A percentile compares a stretch with the other conserved stretches of the same genome.
phyloP scores from a whole-genome alignment of 1,140 invertebrate genomes.

The Tetramorium simillimum region DNA sequence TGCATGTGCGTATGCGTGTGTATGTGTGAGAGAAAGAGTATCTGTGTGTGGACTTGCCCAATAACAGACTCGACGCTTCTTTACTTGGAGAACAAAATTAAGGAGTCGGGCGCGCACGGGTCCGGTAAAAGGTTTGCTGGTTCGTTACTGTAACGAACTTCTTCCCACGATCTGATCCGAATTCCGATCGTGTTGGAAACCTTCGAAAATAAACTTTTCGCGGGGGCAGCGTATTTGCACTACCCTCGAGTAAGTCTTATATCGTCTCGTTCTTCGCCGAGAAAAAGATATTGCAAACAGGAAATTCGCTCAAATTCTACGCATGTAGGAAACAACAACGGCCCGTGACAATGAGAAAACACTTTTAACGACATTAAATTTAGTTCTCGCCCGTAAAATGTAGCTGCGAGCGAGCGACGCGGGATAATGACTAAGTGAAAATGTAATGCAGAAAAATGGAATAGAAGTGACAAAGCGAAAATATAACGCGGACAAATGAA shows the following conservation, averaged over 20 bases:
- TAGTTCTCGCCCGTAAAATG: background rate
- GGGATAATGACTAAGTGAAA: background rate
- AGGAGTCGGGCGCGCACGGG: constrained; percentile 3
- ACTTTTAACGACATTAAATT: constrained; percentile 7
- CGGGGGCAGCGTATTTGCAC: constrained; percentile 41
- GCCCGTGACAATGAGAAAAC: background rate
- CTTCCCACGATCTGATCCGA: constrained; percentile 75
- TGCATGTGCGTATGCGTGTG: background rate
- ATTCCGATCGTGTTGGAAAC: constrained; percentile 69
- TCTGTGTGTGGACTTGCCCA: background rate
- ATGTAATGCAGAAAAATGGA: constrained; percentile 19
- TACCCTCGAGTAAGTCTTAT: constrained; percentile 28
- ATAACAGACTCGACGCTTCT: constrained; percentile 23
- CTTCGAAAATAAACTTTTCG: constrained; percentile 63
- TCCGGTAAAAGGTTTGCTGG: constrained; percentile 67
- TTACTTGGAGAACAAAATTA: constrained; percentile 58
- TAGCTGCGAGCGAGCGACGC: background rate
- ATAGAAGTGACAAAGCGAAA: background rate
- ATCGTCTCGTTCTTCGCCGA: background rate
- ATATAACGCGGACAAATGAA: background rate
- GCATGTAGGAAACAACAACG: background rate
- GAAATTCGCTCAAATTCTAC: constrained; percentile 12
- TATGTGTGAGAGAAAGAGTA: background rate
- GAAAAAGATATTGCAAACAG: constrained; percentile 28
- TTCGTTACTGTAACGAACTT: constrained; percentile 82